Evolutionary conservation across 2,888 invertebrate species (phyloP).

Genomic region (Bombylius major): DNA sequence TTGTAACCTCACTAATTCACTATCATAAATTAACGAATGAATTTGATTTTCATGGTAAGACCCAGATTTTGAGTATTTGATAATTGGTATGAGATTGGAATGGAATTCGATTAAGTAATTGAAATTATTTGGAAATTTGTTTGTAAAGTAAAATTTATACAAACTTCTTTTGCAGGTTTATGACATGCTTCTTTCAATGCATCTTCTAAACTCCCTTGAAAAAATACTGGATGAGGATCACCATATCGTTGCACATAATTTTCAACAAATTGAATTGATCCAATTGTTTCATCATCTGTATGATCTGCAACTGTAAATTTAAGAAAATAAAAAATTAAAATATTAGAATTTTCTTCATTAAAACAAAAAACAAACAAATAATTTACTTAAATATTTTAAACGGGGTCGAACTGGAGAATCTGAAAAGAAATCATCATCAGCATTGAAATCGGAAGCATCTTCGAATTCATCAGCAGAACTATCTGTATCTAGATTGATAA

Average conservation of each 20-base stretch:
- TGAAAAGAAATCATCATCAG: conserved; percentile 78
- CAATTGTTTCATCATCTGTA: conserved; percentile 72
- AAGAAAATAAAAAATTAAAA: neutral
- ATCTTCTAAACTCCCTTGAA: conserved; percentile 79
- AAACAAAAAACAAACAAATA: conserved; percentile 2
- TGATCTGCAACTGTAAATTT: conserved; percentile 62
- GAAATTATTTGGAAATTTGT: no score
- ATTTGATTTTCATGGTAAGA: no score
- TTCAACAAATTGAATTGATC: conserved; percentile 73
- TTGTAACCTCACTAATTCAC: no score
- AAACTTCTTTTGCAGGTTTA: conserved; percentile 78
- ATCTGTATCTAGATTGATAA: conserved; percentile 31
- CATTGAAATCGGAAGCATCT: conserved; percentile 70
- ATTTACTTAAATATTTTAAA: conserved; percentile 65
- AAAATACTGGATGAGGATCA: conserved; percentile 77
- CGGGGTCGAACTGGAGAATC: conserved; percentile 59
- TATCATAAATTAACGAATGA: no score
- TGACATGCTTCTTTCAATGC: conserved; percentile 82
- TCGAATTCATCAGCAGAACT: conserved; percentile 78
- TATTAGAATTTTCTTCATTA: neutral
- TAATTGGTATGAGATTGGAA: no score
- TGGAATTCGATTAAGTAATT: no score
- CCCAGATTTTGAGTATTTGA: no score
- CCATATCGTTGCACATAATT: conserved; percentile 72
- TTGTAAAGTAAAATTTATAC: no score